phyloP scores from a whole-genome alignment of 2,888 invertebrate species.

The Caprella mutica region DNA sequence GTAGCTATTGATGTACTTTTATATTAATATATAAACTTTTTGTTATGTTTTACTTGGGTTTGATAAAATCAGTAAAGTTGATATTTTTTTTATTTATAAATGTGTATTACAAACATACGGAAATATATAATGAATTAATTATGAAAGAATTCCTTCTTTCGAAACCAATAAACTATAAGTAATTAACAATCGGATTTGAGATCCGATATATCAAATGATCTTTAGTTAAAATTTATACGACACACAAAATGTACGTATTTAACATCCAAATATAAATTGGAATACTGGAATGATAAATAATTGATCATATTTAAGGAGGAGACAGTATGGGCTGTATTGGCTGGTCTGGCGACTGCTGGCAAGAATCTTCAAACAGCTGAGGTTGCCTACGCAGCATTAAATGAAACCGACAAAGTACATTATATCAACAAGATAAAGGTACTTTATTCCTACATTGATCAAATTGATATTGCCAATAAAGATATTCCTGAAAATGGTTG shows the following conservation, averaged over 20 bases:
- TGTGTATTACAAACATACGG: neutral
- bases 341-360: slow-evolving; percentile 75
- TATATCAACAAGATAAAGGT: slow-evolving; percentile 73
- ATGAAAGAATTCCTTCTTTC: neutral
- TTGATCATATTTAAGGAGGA: no score
- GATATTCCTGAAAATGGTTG: slow-evolving; percentile 13
- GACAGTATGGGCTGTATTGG: slow-evolving; percentile 82
- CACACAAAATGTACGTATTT: no score
- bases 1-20: neutral
- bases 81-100: neutral
- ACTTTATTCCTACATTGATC: slow-evolving; percentile 32
- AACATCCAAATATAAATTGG: no score
- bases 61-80: no score
- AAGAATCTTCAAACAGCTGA: slow-evolving; percentile 81
- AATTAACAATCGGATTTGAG: neutral
- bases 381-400: slow-evolving; percentile 85
- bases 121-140: no score
- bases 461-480: neutral
- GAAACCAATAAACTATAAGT: neutral
- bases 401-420: slow-evolving; percentile 71
- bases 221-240: no score
- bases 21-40: no score
- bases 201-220: no score
- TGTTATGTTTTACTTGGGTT: no score
- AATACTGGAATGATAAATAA: no score